Percentiles rank a stretch among this genome's conserved stretches.
Conservation (phyloP, 2,113 vertebrate species). For the Rattus rattus region DNA sequence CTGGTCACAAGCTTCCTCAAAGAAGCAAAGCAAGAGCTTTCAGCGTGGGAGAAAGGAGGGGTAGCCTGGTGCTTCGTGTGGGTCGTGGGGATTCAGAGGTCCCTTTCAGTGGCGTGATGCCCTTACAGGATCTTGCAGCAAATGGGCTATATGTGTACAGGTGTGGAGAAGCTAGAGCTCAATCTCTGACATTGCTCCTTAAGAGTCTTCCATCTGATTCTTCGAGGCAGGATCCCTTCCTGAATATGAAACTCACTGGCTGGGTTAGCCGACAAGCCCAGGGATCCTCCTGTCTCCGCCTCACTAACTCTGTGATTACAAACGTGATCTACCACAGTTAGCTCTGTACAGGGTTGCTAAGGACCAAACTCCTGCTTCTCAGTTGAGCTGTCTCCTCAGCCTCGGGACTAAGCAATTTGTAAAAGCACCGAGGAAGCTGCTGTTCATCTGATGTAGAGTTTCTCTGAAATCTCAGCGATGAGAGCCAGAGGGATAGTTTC, state of each 20-base stretch:
- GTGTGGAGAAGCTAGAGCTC: not conserved
- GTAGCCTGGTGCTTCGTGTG: accelerated
- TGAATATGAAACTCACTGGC: not conserved
- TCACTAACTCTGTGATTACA: not conserved
- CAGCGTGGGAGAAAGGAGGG: no score
- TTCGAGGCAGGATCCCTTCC: not conserved
- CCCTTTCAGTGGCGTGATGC: not conserved
- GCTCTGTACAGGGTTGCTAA: not conserved
- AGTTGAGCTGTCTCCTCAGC: not conserved
- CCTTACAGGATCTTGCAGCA: not conserved
- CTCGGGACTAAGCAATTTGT: not conserved
- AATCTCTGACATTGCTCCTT: not conserved
- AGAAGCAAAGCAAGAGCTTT: not conserved
- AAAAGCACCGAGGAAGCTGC: no score
- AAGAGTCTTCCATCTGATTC: not conserved
- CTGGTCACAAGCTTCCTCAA: not conserved
- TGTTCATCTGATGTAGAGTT: no score
- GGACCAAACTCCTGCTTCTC: no score
- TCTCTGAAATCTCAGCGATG: not conserved
- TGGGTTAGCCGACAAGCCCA: not conserved
- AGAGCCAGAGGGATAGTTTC: not conserved
- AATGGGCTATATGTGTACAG: not conserved
- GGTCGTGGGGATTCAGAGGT: accelerated
- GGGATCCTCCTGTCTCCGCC: not conserved
- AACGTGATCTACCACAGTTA: not conserved